phyloP scores from a whole-genome alignment of 2,888 invertebrate species.

The Cremastinae sp. region DNA sequence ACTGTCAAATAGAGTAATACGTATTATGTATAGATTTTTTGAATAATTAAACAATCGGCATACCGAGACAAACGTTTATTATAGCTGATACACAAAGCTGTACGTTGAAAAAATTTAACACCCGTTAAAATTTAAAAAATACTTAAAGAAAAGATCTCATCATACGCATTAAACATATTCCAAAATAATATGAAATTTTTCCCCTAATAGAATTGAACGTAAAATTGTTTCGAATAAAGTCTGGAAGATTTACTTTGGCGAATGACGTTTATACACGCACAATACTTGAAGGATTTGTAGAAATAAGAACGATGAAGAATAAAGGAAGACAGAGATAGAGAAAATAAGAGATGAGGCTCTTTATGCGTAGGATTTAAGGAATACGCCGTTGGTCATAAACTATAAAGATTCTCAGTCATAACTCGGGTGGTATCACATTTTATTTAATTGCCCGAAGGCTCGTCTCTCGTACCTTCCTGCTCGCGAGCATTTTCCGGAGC shows the following conservation, averaged over 20 bases:
- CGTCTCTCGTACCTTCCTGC: slow-evolving; percentile 50
- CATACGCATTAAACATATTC: too few relatives aligned
- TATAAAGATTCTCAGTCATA: slow-evolving; percentile 79
- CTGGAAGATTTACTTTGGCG: slow-evolving; percentile 7
- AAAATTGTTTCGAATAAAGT: slow-evolving; percentile 50
- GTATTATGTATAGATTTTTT: not conserved
- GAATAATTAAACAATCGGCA: too few relatives aligned
- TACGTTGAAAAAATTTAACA: too few relatives aligned
- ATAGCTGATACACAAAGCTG: too few relatives aligned
- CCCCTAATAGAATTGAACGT: slow-evolving; percentile 13
- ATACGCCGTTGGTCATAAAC: slow-evolving; percentile 77
- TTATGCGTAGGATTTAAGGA: slow-evolving; percentile 78
- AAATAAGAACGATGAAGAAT: slow-evolving; percentile 8
- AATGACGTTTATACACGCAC: not conserved
- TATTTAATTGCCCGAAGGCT: slow-evolving; percentile 79
- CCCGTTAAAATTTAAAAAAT: too few relatives aligned
- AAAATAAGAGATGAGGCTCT: slow-evolving; percentile 65
- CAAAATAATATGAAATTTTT: too few relatives aligned
- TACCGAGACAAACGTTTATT: too few relatives aligned
- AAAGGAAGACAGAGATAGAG: slow-evolving; percentile 14
- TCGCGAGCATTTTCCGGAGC: slow-evolving; percentile 36
- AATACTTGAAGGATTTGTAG: not conserved
- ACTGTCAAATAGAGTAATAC: slow-evolving; percentile 24
- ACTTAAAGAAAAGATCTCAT: too few relatives aligned
- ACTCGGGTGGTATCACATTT: slow-evolving; percentile 78